These are phyloP conservation scores for Drosophila lutescens DNA, from an alignment of 2,888 invertebrate genomes.

Conservation along the genomic window DNA sequence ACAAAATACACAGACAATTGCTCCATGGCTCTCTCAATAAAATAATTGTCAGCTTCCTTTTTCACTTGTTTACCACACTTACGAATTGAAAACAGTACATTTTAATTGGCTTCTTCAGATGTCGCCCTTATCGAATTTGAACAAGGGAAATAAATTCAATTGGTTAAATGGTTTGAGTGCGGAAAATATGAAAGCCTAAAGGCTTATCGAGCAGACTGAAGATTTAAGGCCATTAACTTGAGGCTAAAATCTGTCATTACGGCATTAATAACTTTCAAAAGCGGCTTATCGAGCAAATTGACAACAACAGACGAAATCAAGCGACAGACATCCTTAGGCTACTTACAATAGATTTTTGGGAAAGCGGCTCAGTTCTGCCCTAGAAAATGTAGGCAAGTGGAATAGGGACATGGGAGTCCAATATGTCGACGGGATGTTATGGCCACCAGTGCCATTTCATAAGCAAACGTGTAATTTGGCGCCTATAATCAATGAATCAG, in stretches of 20 bases:
- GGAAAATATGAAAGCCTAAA: constrained; percentile 30
- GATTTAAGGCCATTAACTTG: constrained; percentile 25
- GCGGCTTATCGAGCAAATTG: constrained; percentile 68
- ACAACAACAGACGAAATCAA: constrained; percentile 49
- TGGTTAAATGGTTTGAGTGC: constrained; percentile 3
- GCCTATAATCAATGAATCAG: constrained; percentile 38
- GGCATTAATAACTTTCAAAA: constrained; percentile 65
- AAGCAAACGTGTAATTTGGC: constrained; percentile 18
- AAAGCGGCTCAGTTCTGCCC: constrained; percentile 12
- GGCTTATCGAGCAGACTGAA: constrained; percentile 51
- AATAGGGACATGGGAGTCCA: neutral
- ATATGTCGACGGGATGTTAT: constrained; percentile 10
- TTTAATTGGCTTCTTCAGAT: constrained; percentile 6
- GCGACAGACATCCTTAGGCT: constrained; percentile 9
- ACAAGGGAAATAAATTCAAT: constrained; percentile 17
- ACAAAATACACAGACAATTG: no score
- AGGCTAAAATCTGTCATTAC: constrained; percentile 50
- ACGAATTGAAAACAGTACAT: neutral
- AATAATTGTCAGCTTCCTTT: neutral
- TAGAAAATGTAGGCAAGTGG: neutral
- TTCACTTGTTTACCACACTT: neutral
- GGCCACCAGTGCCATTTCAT: constrained; percentile 3
- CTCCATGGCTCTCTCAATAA: neutral
- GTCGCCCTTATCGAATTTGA: neutral
- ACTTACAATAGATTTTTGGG: constrained; percentile 19